Evolutionary conservation across 2,888 invertebrate genomes (phyloP).

Genomic region (Diarsia mendica): DNA sequence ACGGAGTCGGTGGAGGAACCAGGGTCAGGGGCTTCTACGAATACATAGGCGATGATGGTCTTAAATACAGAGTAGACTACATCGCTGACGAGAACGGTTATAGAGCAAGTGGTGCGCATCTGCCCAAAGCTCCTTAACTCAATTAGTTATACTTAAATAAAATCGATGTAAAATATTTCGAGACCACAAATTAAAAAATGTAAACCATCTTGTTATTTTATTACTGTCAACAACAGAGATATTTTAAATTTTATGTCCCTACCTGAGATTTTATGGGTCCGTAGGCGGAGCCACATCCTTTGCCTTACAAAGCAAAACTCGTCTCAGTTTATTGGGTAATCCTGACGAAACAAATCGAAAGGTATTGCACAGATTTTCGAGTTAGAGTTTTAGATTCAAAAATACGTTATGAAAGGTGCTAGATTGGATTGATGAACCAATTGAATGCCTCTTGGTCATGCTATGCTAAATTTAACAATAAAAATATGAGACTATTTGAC

Average conservation of each 20-base stretch:
- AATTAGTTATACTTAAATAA: constrained; percentile 44
- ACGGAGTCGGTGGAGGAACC: constrained; percentile 88
- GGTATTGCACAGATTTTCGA: constrained; percentile 20
- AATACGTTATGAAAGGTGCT: constrained; percentile 5
- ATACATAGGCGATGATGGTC: constrained; percentile 92
- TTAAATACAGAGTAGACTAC: constrained; percentile 90
- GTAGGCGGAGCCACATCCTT: constrained; percentile 55
- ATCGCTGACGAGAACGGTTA: constrained; percentile 91
- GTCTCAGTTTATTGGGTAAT: constrained; percentile 43
- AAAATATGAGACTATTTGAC: background rate
- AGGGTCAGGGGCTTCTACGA: constrained; percentile 92
- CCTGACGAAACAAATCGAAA: constrained; percentile 29
- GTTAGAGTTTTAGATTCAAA: constrained; percentile 14
- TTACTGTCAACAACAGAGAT: constrained; percentile 30
- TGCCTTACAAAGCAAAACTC: constrained; percentile 32
- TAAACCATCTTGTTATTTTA: constrained; percentile 53
- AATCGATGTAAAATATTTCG: constrained; percentile 54
- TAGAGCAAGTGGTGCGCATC: constrained; percentile 89
- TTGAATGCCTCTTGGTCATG: constrained; percentile 3
- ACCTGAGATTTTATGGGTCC: constrained; percentile 63
- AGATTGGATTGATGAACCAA: constrained; percentile 3
- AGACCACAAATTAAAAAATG: constrained; percentile 52
- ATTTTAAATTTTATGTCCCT: constrained; percentile 63
- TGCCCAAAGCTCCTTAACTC: constrained; percentile 74
- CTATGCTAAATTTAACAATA: background rate